These are phyloP conservation scores for Crambe crambe DNA, from an alignment of 37 sponge, comb jelly and placozoan genomes.

Conservation along the genomic window DNA sequence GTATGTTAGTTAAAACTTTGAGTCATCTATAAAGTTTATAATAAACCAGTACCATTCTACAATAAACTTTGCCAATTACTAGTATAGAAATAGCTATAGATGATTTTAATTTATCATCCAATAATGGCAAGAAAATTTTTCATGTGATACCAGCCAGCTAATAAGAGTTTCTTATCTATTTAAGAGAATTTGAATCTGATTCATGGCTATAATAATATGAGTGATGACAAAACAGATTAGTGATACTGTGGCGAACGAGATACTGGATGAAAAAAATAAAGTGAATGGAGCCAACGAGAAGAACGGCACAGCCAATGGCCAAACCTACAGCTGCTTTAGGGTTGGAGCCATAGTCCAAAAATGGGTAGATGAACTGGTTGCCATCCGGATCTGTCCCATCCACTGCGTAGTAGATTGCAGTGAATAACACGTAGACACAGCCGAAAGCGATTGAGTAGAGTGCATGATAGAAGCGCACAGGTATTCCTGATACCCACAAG, in stretches of 20 bases:
- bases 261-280: background rate
- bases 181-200: background rate
- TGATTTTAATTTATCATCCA: too few relatives aligned
- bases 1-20: too few relatives aligned
- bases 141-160: too few relatives aligned
- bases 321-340: slow-evolving; percentile 37
- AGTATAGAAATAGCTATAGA: too few relatives aligned
- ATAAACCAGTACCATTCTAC: too few relatives aligned
- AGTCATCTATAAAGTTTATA: too few relatives aligned
- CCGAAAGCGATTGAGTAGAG: slow-evolving; percentile 19
- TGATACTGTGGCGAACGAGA: background rate
- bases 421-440: slow-evolving; percentile 44
- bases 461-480: slow-evolving; percentile 50
- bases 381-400: background rate
- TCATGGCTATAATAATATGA: too few relatives aligned
- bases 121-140: too few relatives aligned
- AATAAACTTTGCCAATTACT: too few relatives aligned
- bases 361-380: slow-evolving; percentile 43
- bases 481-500: slow-evolving; percentile 36
- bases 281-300: background rate
- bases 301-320: background rate
- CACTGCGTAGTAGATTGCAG: slow-evolving; percentile 55
- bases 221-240: background rate
- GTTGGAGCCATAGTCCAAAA: slow-evolving; percentile 54
- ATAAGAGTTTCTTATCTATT: too few relatives aligned